Percentiles rank a stretch among this genome's conserved stretches.
phyloP scores from a whole-genome alignment of 2,797 vertebrate genomes.

The Petrocephalus schoutedeni region DNA sequence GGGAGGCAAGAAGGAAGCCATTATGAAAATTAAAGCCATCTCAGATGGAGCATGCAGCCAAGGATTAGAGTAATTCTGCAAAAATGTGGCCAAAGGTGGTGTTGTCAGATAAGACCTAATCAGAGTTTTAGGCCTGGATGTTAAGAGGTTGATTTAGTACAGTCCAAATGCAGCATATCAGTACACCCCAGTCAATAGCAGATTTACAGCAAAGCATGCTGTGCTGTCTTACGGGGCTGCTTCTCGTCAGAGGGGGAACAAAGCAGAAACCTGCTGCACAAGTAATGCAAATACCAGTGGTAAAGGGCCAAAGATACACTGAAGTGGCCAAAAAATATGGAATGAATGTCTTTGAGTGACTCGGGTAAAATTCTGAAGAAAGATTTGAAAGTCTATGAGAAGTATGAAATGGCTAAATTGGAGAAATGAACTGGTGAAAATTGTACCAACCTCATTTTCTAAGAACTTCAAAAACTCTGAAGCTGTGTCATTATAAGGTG shows the following conservation, averaged over 20 bases:
- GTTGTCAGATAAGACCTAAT: neutral
- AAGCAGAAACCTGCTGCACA: neutral
- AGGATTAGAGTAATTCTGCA: neutral
- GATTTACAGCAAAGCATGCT: neutral
- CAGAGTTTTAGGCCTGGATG: neutral
- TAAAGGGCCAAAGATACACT: neutral
- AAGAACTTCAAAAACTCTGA: neutral
- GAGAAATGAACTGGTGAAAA: neutral
- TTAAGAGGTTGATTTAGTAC: neutral
- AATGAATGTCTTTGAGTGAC: neutral
- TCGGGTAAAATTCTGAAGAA: neutral
- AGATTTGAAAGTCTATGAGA: neutral
- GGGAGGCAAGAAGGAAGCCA: neutral
- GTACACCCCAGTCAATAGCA: neutral
- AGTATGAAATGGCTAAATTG: neutral
- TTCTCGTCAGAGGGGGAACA: neutral
- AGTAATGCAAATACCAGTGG: neutral
- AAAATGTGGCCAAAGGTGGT: conserved; percentile 7
- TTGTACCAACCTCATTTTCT: neutral
- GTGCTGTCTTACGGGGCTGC: neutral
- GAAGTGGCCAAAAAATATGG: neutral
- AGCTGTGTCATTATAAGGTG: neutral
- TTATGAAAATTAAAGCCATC: conserved; percentile 15
- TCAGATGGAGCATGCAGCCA: conserved; percentile 1
- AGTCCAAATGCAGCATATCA: neutral